Percentiles rank a stretch among this genome's conserved stretches.
Conservation (phyloP, 2,113 vertebrate genomes). For the Erpornis zantholeuca region DNA sequence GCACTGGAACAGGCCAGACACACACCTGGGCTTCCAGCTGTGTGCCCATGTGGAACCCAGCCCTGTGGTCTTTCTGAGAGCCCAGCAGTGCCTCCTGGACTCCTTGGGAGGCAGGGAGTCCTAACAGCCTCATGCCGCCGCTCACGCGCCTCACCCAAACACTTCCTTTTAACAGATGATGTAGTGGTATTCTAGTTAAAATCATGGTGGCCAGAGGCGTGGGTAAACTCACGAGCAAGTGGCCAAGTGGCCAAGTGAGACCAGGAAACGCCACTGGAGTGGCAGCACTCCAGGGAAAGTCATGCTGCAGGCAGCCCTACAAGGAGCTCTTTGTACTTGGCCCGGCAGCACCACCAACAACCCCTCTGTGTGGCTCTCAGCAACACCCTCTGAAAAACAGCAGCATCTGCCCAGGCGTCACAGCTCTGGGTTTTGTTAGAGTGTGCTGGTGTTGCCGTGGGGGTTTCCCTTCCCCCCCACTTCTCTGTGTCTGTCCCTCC, state of each 20-base stretch:
- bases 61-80: fast-evolving
- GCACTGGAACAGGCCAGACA: fast-evolving
- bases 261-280: neutral
- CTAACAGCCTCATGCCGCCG: neutral
- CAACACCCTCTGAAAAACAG: neutral
- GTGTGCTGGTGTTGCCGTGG: neutral
- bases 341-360: neutral
- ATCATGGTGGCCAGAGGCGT: neutral
- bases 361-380: fast-evolving
- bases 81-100: fast-evolving
- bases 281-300: neutral
- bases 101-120: neutral
- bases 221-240: neutral
- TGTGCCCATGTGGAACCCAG: fast-evolving
- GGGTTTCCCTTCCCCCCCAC: neutral
- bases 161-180: neutral
- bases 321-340: neutral
- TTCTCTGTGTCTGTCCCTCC: neutral
- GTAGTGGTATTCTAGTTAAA: neutral
- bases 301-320: neutral
- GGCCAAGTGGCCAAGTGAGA: neutral
- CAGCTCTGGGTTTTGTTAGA: neutral
- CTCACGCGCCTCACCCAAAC: neutral
- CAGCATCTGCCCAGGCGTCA: neutral
- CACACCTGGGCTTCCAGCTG: fast-evolving